Percentiles rank a stretch among this genome's conserved stretches.
These are phyloP conservation scores for Nannospalax galili DNA, from an alignment of 2,113 vertebrate species.

Conservation along the genomic window DNA sequence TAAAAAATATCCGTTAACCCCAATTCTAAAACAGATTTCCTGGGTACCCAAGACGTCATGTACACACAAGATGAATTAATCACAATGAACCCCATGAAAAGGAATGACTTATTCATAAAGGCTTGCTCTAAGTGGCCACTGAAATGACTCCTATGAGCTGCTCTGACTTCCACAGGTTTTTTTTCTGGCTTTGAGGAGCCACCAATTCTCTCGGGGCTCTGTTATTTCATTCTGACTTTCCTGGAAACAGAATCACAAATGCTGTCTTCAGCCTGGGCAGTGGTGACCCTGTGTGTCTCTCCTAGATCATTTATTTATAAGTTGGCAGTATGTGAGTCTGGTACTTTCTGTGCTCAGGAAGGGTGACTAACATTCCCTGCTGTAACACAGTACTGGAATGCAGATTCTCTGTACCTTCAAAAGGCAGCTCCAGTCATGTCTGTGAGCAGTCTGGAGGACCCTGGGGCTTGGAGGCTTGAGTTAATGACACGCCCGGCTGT, in stretches of 20 bases:
- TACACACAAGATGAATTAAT: neutral
- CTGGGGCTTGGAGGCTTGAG: constrained; percentile 53
- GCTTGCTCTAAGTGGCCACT: neutral
- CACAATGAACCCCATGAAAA: neutral
- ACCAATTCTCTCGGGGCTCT: neutral
- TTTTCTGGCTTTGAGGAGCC: neutral
- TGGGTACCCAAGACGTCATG: neutral
- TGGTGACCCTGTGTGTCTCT: constrained; percentile 7
- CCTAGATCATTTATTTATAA: constrained; percentile 60
- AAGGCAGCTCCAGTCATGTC: neutral
- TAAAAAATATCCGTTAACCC: neutral
- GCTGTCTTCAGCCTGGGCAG: constrained; percentile 41
- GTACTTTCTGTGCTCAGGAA: constrained; percentile 60
- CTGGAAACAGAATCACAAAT: constrained; percentile 35
- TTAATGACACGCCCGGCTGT: constrained; percentile 66
- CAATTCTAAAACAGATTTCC: neutral
- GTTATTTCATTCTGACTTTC: constrained; percentile 63
- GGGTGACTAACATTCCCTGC: neutral
- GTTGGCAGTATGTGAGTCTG: constrained; percentile 15
- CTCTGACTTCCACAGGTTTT: constrained; percentile 9
- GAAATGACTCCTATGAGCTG: neutral
- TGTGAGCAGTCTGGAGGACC: neutral
- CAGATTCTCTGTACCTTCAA: constrained; percentile 30
- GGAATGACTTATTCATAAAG: neutral
- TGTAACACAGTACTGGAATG: neutral